Percentiles rank a stretch among this genome's conserved stretches.
These are phyloP conservation scores for Centrocercus urophasianus DNA, from an alignment of 2,113 vertebrate species.

Conservation along the genomic window DNA sequence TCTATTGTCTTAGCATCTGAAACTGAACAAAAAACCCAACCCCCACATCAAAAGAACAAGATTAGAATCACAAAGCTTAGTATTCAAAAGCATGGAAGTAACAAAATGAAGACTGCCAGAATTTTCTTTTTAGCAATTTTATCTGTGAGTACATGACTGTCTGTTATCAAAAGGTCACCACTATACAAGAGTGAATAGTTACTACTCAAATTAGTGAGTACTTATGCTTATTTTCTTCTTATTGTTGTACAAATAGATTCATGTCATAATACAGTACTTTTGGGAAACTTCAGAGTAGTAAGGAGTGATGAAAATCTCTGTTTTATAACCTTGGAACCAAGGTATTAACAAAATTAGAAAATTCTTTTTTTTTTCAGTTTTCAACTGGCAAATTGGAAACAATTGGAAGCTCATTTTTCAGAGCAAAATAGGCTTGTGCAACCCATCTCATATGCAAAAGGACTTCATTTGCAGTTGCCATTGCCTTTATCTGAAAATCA, in stretches of 20 bases:
- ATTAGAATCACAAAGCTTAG: slow-evolving; percentile 50
- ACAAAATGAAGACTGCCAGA: slow-evolving; percentile 34
- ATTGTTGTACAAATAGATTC: neutral
- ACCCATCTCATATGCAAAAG: neutral
- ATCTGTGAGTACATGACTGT: neutral
- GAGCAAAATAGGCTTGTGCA: neutral
- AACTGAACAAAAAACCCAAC: slow-evolving; percentile 32
- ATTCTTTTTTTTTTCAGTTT: neutral
- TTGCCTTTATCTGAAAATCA: neutral
- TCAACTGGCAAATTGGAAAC: neutral
- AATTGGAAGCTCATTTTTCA: neutral
- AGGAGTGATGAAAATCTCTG: neutral
- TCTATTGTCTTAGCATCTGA: slow-evolving; percentile 69
- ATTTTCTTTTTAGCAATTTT: slow-evolving; percentile 21
- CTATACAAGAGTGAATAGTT: neutral
- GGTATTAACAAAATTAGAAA: neutral
- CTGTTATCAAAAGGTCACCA: neutral
- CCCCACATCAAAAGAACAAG: slow-evolving; percentile 43
- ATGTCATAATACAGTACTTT: neutral
- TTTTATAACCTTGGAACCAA: neutral
- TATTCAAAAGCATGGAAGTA: slow-evolving; percentile 28
- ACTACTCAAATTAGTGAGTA: neutral
- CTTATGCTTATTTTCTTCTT: slow-evolving; percentile 33
- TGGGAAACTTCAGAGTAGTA: neutral
- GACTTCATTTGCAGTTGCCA: neutral